These are phyloP conservation scores for Leucoma salicis DNA, from an alignment of 2,888 invertebrate genomes.

Conservation along the genomic window DNA sequence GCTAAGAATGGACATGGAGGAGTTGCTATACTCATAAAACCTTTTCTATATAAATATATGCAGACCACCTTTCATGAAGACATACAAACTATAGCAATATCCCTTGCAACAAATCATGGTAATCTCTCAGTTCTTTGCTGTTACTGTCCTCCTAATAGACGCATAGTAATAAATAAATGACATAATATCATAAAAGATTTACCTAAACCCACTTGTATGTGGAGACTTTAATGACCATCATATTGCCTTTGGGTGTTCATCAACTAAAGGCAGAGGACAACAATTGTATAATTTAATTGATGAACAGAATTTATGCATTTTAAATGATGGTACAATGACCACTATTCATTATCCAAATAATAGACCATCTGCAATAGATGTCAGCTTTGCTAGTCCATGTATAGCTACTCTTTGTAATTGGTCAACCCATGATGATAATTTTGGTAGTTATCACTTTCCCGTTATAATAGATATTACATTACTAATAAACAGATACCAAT, in stretches of 20 bases:
- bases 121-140: background rate
- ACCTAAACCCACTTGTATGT: background rate
- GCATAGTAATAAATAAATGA: background rate
- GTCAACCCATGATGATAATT: conserved; percentile 10
- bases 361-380: background rate
- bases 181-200: background rate
- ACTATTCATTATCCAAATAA: background rate
- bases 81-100: conserved; percentile 1
- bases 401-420: conserved; percentile 6
- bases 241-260: conserved; percentile 18
- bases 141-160: conserved; percentile 1
- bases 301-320: conserved; percentile 1
- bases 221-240: conserved; percentile 22
- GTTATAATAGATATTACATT: conserved; percentile 5
- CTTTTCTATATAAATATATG: background rate
- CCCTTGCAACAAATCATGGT: background rate
- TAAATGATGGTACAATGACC: conserved; percentile 1
- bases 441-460: conserved; percentile 18
- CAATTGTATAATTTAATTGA: conserved; percentile 1
- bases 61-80: conserved; percentile 1
- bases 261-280: background rate
- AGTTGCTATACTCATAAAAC: conserved; percentile 3
- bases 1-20: conserved; percentile 1
- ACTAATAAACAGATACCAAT: background rate
- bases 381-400: background rate